Evolutionary conservation across 2,797 vertebrate genomes (phyloP).

Genomic region (Takifugu rubripes): DNA sequence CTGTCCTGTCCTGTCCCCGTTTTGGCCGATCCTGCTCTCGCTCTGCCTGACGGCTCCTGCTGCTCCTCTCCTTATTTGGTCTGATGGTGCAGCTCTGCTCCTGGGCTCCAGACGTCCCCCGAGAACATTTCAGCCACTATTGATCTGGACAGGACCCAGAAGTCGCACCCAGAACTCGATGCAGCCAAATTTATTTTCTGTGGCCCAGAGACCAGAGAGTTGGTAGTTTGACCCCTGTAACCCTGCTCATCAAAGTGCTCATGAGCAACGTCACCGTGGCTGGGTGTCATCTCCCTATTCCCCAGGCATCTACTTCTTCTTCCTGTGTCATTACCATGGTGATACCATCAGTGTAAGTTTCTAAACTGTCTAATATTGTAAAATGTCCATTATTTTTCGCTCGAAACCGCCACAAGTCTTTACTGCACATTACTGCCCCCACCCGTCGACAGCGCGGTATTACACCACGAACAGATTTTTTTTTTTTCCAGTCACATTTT

Average conservation of each 20-base stretch:
- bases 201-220: no score
- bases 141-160: constrained; percentile 71
- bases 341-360: neutral
- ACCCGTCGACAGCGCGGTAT: neutral
- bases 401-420: neutral
- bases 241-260: no score
- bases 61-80: constrained; percentile 82
- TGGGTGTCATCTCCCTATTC: no score
- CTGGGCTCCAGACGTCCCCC: constrained; percentile 65
- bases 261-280: no score
- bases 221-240: no score
- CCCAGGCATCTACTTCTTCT: neutral
- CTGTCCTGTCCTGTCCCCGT: constrained; percentile 30
- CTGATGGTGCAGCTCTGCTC: constrained; percentile 70
- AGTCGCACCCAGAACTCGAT: constrained; percentile 33
- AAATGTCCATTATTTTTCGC: neutral
- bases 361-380: neutral
- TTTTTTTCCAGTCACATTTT: neutral
- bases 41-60: constrained; percentile 47
- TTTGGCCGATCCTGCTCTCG: constrained; percentile 36
- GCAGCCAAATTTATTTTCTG: constrained; percentile 4
- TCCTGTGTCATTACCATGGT: neutral
- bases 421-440: constrained; percentile 11
- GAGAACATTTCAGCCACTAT: constrained; percentile 75
- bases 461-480: neutral